A percentile compares a stretch with the other conserved stretches of the same genome.
Conservation (phyloP, 2,888 invertebrate species). For the Nymphalis urticae region DNA sequence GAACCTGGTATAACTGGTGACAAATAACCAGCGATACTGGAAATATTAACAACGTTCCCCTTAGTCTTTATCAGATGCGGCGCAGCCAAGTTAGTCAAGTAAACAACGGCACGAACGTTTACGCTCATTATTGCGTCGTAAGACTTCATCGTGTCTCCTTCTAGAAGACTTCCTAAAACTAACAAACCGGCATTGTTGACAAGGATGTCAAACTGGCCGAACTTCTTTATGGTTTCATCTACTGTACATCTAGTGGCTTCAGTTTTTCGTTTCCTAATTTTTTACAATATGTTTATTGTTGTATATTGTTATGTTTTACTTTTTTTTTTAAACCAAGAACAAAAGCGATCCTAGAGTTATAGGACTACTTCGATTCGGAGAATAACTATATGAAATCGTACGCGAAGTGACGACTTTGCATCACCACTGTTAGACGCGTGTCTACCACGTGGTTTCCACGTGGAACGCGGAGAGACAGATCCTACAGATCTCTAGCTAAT, state of each 20-base stretch:
- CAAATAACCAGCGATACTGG: conserved; percentile 42
- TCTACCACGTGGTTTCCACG: too few species aligned
- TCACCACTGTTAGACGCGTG: too few species aligned
- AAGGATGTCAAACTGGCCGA: conserved; percentile 39
- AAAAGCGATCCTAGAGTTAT: too few species aligned
- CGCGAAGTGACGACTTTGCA: conserved; percentile 43
- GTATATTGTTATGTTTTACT: too few species aligned
- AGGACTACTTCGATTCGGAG: too few species aligned
- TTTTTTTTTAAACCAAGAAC: too few species aligned
- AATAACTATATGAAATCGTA: too few species aligned
- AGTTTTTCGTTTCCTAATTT: too few species aligned
- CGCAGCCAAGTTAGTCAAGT: conserved; percentile 44
- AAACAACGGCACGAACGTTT: conserved; percentile 47
- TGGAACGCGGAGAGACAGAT: too few species aligned
- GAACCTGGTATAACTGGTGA: neutral
- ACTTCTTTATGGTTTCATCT: conserved; percentile 35
- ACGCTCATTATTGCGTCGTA: conserved; percentile 48
- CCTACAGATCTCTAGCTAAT: too few species aligned
- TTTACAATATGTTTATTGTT: neutral
- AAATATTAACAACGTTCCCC: conserved; percentile 54
- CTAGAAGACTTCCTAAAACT: conserved; percentile 23
- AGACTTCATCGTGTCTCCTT: conserved; percentile 33
- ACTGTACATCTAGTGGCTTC: conserved; percentile 37
- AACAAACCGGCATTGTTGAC: conserved; percentile 42
- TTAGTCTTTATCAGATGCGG: conserved; percentile 48